Conservation (phyloP, 2,113 vertebrate species). For the Nasalis larvatus region DNA sequence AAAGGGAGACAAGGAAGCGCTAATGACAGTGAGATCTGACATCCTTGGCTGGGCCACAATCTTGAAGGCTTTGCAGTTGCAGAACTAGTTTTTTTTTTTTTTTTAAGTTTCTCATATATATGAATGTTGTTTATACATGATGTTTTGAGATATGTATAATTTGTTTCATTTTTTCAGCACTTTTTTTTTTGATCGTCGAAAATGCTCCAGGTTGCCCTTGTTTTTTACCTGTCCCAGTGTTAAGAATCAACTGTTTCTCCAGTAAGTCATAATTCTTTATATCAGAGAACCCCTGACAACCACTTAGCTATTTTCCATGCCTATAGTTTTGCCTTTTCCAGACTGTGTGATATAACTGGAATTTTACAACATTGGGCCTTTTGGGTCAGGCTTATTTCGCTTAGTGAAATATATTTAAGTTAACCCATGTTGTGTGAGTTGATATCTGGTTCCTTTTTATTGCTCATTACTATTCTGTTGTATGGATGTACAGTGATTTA, state of each 20-base stretch:
- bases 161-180: neutral
- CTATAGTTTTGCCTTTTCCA: neutral
- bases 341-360: neutral
- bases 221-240: neutral
- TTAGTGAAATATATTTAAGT: neutral
- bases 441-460: too few relatives aligned
- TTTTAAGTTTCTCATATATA: neutral
- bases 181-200: neutral
- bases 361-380: neutral
- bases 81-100: neutral
- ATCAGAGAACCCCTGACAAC: neutral
- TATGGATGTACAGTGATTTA: too few relatives aligned
- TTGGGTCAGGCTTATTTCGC: neutral
- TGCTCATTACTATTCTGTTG: too few relatives aligned
- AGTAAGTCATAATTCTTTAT: neutral
- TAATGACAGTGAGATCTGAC: too few relatives aligned
- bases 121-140: too few relatives aligned
- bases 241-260: neutral
- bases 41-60: too few relatives aligned
- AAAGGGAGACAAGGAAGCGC: too few relatives aligned
- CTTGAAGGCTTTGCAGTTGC: too few relatives aligned
- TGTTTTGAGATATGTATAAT: too few relatives aligned
- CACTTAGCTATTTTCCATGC: neutral
- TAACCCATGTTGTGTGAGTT: too few relatives aligned
- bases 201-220: too few relatives aligned